phyloP scores from a whole-genome alignment of 2,797 vertebrate genomes.

The Phoeniculus purpureus region DNA sequence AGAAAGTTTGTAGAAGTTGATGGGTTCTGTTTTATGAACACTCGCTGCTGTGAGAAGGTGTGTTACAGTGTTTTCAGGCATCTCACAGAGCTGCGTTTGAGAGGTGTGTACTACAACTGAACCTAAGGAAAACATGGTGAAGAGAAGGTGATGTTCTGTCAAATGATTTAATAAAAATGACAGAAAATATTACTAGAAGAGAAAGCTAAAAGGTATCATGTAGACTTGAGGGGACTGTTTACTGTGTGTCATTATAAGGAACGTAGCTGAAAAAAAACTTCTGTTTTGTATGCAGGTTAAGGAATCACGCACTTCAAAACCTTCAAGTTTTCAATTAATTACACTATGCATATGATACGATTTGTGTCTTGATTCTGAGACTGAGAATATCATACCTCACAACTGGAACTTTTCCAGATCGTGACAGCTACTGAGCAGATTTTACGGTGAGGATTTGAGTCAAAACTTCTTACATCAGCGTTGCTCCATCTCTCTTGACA shows the following conservation, averaged over 20 bases:
- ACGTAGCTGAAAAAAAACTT: neutral
- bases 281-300: neutral
- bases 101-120: neutral
- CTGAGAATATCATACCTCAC: too few species aligned
- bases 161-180: neutral
- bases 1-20: neutral
- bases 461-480: neutral
- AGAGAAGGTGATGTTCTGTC: neutral
- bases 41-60: neutral
- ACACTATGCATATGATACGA: too few species aligned
- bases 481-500: neutral
- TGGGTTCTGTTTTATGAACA: neutral
- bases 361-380: too few species aligned
- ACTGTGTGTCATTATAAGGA: accelerated
- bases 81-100: neutral
- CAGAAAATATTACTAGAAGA: neutral
- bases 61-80: neutral
- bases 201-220: neutral
- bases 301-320: neutral
- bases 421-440: neutral
- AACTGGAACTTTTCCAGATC: too few species aligned
- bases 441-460: neutral
- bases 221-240: neutral
- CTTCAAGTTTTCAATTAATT: neutral
- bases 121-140: neutral